Evolutionary conservation across 2,888 invertebrate genomes (phyloP).

Genomic region (Stictocephala bisonia): DNA sequence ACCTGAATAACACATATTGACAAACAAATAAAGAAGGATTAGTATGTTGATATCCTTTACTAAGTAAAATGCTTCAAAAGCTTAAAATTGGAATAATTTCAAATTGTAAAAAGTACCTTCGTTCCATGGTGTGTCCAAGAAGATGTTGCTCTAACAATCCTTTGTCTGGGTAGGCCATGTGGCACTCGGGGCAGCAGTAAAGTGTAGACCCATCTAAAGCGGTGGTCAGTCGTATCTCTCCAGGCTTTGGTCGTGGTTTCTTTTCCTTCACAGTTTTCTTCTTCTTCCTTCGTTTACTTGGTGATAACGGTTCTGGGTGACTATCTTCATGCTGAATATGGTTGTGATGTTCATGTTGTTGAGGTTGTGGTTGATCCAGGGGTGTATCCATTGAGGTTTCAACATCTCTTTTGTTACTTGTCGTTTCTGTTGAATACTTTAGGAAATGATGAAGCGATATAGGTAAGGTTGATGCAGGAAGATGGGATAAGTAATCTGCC

Average conservation of each 20-base stretch:
- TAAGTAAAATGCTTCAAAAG: background rate
- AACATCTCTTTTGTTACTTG: conserved; percentile 76
- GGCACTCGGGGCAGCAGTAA: conserved; percentile 89
- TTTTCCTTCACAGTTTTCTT: conserved; percentile 79
- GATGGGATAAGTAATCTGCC: conserved; percentile 85
- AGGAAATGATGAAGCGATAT: conserved; percentile 85
- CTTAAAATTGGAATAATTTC: background rate
- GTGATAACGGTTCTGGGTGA: conserved; percentile 64
- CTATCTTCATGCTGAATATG: conserved; percentile 61
- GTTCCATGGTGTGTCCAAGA: conserved; percentile 86
- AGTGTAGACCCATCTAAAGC: conserved; percentile 82
- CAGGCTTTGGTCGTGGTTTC: conserved; percentile 85
- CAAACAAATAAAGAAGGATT: too few relatives aligned
- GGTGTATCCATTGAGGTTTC: conserved; percentile 49
- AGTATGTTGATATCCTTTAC: too few relatives aligned
- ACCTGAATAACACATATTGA: too few relatives aligned
- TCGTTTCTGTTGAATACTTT: conserved; percentile 77
- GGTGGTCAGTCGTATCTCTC: conserved; percentile 75
- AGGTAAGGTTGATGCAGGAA: conserved; percentile 79
- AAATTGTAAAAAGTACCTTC: conserved; percentile 66
- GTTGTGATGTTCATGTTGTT: conserved; percentile 52
- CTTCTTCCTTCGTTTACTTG: conserved; percentile 80
- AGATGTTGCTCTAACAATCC: conserved; percentile 86
- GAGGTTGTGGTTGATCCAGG: conserved; percentile 52
- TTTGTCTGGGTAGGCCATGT: conserved; percentile 90